Evolutionary conservation across 2,888 invertebrate genomes (phyloP).

Genomic region (Hydriomena furcata): DNA sequence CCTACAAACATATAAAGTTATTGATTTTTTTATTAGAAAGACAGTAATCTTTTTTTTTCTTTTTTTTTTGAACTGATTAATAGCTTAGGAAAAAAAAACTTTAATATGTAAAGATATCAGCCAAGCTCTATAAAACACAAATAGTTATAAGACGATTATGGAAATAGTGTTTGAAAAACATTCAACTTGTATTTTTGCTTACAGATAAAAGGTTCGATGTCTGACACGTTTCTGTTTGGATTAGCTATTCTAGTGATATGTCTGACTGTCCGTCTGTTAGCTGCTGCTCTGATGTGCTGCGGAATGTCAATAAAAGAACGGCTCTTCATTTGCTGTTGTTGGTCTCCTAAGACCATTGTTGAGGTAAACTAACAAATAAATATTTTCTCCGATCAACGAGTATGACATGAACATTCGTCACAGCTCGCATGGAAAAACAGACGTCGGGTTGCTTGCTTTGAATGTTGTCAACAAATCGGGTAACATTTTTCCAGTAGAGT

Average conservation of each 20-base stretch:
- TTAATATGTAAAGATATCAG: too few species aligned
- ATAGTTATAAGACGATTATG: too few species aligned
- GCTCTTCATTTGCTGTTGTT: constrained; percentile 85
- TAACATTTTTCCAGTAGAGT: not conserved
- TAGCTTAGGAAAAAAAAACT: too few species aligned
- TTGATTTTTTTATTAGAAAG: too few species aligned
- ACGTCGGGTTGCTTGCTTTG: not conserved
- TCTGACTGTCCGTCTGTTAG: constrained; percentile 54
- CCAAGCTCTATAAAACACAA: too few species aligned
- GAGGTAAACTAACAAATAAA: constrained; percentile 66
- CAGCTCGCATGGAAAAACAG: too few species aligned
- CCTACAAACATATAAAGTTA: too few species aligned
- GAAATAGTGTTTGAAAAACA: too few species aligned
- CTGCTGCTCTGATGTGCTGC: constrained; percentile 60
- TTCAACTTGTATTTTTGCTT: constrained; percentile 30
- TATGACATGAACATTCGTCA: not conserved
- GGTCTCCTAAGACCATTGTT: constrained; percentile 89
- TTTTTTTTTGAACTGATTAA: too few species aligned
- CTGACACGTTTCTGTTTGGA: constrained; percentile 60
- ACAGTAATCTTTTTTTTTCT: too few species aligned
- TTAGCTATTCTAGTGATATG: constrained; percentile 63
- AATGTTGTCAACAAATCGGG: not conserved
- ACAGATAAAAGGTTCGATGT: constrained; percentile 55
- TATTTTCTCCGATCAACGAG: not conserved
- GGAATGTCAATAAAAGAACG: constrained; percentile 83